Evolutionary conservation across 2,113 vertebrate genomes (phyloP).

Genomic region (Platycercus adscitus): DNA sequence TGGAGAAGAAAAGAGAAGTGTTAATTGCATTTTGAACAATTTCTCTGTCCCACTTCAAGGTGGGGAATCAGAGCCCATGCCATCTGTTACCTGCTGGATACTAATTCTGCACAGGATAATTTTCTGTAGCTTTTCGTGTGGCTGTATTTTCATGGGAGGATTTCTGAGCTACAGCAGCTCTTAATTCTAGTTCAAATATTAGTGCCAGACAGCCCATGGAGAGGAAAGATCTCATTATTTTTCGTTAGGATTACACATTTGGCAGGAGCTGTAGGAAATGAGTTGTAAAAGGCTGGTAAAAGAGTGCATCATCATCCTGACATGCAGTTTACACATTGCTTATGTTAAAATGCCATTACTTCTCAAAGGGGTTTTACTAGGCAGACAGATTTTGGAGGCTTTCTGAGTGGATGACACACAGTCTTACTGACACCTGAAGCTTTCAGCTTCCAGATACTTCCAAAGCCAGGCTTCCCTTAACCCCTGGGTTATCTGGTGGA

Average conservation of each 20-base stretch:
- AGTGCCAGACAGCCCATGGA: not conserved
- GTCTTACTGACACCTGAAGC: not conserved
- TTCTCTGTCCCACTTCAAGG: not conserved
- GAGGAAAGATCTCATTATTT: not conserved
- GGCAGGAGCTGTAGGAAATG: conserved; percentile 1
- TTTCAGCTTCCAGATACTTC: not conserved
- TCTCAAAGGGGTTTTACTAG: not conserved
- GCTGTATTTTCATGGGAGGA: not conserved
- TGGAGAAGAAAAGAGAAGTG: not conserved
- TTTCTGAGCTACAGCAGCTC: not conserved
- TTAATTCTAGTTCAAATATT: conserved; percentile 32
- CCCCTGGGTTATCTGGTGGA: not conserved
- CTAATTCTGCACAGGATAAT: not conserved
- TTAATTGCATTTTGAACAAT: not conserved
- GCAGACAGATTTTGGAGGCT: not conserved
- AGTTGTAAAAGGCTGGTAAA: not conserved
- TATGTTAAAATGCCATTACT: not conserved
- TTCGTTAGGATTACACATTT: not conserved
- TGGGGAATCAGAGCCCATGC: not conserved
- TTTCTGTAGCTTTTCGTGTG: not conserved
- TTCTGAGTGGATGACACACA: not conserved
- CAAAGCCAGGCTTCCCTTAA: not conserved
- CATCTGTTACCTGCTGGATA: not conserved
- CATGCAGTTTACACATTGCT: not conserved
- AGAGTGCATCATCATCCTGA: not conserved